Percentiles rank a stretch among this genome's conserved stretches.
phyloP scores from a whole-genome alignment of 2,888 invertebrate species.

The Sesia bembeciformis region DNA sequence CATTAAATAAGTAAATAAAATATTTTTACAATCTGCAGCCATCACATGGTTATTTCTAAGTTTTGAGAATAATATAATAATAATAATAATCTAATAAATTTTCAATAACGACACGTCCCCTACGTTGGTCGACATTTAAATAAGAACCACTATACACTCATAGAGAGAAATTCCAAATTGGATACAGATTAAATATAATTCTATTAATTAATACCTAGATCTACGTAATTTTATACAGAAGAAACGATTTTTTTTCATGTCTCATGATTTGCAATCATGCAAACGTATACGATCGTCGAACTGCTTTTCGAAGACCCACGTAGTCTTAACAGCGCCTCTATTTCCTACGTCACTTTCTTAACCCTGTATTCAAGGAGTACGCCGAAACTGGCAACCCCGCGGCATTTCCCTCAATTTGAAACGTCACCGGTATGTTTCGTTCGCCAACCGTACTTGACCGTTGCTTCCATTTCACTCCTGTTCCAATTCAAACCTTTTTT shows the following conservation, averaged over 20 bases:
- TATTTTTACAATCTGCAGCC: conserved; percentile 69
- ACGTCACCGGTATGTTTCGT: conserved; percentile 18
- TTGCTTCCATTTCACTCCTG: background rate
- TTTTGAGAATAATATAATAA: conserved; percentile 58
- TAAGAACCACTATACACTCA: conserved; percentile 73
- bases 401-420: conserved; percentile 28
- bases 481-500: background rate
- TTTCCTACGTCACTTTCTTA: conserved; percentile 32
- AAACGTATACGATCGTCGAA: conserved; percentile 71
- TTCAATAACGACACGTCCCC: conserved; percentile 70
- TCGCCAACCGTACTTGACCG: conserved; percentile 11
- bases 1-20: conserved; percentile 58
- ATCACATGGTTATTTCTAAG: conserved; percentile 71
- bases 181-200: conserved; percentile 72
- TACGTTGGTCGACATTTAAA: conserved; percentile 74
- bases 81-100: conserved; percentile 71
- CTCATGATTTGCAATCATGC: conserved; percentile 70
- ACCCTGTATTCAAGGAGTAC: conserved; percentile 55
- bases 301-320: conserved; percentile 64
- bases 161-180: conserved; percentile 73
- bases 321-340: conserved; percentile 40
- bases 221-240: conserved; percentile 69
- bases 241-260: conserved; percentile 55
- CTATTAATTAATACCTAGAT: conserved; percentile 67
- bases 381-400: conserved; percentile 14